Evolutionary conservation across 2,113 vertebrate genomes (phyloP).

Genomic region (Triplophysa tibetana): DNA sequence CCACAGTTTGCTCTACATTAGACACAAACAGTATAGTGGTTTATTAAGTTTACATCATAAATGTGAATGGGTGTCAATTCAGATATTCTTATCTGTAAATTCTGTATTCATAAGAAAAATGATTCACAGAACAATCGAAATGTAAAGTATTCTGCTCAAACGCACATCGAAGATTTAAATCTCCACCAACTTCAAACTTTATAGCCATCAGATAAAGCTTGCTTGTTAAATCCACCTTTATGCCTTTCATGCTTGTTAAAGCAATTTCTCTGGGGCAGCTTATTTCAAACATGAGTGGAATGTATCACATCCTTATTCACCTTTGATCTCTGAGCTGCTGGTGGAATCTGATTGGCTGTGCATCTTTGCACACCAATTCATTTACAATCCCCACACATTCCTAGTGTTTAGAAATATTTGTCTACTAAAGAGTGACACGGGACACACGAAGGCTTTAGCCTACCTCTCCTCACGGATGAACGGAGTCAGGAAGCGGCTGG

Average conservation of each 20-base stretch:
- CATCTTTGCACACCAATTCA: background rate
- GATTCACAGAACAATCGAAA: background rate
- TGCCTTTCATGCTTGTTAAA: background rate
- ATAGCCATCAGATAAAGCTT: background rate
- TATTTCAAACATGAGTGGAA: background rate
- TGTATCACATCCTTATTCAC: background rate
- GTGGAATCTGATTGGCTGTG: background rate
- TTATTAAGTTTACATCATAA: too few species aligned
- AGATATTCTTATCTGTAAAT: too few species aligned
- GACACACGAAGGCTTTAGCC: conserved; percentile 55
- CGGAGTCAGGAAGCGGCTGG: conserved; percentile 84
- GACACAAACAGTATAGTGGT: too few species aligned
- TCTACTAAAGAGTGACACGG: background rate
- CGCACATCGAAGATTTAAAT: background rate
- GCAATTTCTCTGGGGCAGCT: background rate
- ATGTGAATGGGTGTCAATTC: too few species aligned
- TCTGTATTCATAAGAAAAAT: background rate
- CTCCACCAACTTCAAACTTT: background rate
- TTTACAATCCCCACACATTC: background rate
- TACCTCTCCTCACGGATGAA: conserved; percentile 76
- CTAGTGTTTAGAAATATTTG: background rate
- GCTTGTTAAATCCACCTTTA: background rate
- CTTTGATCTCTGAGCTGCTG: background rate
- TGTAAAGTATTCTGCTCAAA: background rate
- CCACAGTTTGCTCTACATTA: too few species aligned